phyloP scores from a whole-genome alignment of 1,140 invertebrate species.

The Helicoverpa zea region DNA sequence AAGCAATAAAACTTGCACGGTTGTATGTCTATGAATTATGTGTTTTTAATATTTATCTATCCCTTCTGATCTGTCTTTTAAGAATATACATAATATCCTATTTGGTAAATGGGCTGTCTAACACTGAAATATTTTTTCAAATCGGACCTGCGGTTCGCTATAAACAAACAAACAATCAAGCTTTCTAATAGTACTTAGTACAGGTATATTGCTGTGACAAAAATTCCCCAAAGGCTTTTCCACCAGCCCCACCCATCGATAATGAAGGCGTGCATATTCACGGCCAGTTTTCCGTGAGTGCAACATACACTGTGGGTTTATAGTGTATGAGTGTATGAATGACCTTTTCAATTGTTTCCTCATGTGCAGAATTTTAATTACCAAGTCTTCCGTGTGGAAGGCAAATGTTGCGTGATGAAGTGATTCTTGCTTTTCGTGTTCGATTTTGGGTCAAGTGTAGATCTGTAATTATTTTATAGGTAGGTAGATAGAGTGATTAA shows the following conservation, averaged over 20 bases:
- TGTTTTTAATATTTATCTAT: too few species aligned
- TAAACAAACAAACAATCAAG: too few species aligned
- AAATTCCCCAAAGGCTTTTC: too few species aligned
- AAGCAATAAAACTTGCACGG: too few species aligned
- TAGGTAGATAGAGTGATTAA: too few species aligned
- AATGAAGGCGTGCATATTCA: conserved; percentile 32
- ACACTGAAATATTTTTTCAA: background rate
- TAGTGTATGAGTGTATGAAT: conserved; percentile 15
- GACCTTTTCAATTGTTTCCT: conserved; percentile 62
- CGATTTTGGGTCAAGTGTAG: conserved; percentile 2
- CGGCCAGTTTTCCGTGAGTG: conserved; percentile 16
- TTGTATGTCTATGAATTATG: too few species aligned
- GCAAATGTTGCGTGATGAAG: conserved; percentile 9
- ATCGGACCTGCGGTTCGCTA: too few species aligned
- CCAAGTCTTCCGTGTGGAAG: conserved; percentile 58
- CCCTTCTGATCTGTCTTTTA: too few species aligned
- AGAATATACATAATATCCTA: too few species aligned
- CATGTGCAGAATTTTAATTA: conserved; percentile 61
- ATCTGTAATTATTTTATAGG: background rate
- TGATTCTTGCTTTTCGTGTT: conserved; percentile 5
- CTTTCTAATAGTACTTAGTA: too few species aligned
- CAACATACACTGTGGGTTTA: background rate
- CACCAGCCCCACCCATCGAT: background rate
- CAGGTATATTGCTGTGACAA: too few species aligned
- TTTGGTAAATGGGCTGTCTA: background rate